These are phyloP conservation scores for Apis cerana DNA, from an alignment of 1,140 invertebrate species.

Conservation along the genomic window DNA sequence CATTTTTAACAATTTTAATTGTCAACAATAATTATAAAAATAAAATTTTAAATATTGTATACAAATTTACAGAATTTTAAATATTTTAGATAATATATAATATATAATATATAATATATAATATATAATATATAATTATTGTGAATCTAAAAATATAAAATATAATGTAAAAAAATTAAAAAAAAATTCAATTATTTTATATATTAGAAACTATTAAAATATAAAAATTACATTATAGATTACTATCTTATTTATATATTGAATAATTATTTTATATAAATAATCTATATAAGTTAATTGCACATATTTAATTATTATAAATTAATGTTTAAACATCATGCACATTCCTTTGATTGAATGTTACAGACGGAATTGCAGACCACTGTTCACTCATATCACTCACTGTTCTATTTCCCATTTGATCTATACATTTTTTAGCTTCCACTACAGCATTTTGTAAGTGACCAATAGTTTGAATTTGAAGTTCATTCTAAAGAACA, in stretches of 20 bases:
- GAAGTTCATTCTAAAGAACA: constrained; percentile 73
- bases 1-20: constrained; percentile 12
- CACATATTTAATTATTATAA: constrained; percentile 29
- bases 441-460: constrained; percentile 77
- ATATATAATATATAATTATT: background rate
- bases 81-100: background rate
- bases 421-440: constrained; percentile 76
- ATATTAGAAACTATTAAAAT: background rate
- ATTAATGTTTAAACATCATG: constrained; percentile 77
- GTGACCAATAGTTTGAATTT: constrained; percentile 78
- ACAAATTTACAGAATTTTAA: background rate
- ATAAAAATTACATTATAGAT: background rate
- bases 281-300: constrained; percentile 6
- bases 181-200: background rate
- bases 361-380: constrained; percentile 73
- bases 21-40: constrained; percentile 20
- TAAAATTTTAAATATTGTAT: background rate
- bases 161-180: background rate
- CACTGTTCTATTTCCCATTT: constrained; percentile 74
- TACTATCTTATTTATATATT: background rate
- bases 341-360: constrained; percentile 77
- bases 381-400: constrained; percentile 78
- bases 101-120: too few species aligned
- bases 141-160: background rate
- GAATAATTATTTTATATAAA: background rate